Base-by-base conservation (phyloP, 1,140 invertebrate species). In the Anoplophora glabripennis region DNA sequence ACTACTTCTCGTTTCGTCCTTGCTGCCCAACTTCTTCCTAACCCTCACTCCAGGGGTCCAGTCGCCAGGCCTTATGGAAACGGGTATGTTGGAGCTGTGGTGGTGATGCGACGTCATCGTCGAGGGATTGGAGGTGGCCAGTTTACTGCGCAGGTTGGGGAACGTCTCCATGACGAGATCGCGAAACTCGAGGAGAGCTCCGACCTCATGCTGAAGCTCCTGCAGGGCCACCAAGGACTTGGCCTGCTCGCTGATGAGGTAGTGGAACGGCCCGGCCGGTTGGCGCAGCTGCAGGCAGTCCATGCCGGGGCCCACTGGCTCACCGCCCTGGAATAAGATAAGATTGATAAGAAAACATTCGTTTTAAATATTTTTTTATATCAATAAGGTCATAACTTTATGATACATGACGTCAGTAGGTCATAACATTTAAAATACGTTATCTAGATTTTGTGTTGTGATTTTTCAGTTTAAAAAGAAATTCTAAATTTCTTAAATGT, bases 91-190 rank as follows among this genome's bases (percentile, higher is more conserved):
- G 14, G 69, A 69, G 15, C n/a, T n/a, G n/a, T n/a, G n/a, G n/a
- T 42, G 56, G 75, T 65, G 54, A 46, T 42, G 53, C 12, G 57
- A 59, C 44, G 68, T 68, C 65, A 70, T 72, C 56, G 77, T 76
- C 41, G 60, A 75, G 12, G 77, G 73, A 58, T 77, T 78, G n/a
- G 77, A 76, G 35, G 73, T 72, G 59, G 77, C 74, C 85, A 91
- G 85, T 80, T 92, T 91, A 68, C 85, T 85, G 71, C 89, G 85
- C 70, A 93, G 84, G 80, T 92, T 90, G 64, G 91, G 91, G 80
- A 93, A 92, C 61, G 90, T 89, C 83, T 92, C 89, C 82, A 93
- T 90, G 80, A 93, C 90, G 81, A 92, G 83, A 78, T 92, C 89
- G 78, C 90, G 87, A 75, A 93, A 93, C 77, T 92, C 90, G 75